These are phyloP conservation scores for Cosmia trapezina DNA, from an alignment of 2,888 invertebrate genomes.

Conservation along the genomic window DNA sequence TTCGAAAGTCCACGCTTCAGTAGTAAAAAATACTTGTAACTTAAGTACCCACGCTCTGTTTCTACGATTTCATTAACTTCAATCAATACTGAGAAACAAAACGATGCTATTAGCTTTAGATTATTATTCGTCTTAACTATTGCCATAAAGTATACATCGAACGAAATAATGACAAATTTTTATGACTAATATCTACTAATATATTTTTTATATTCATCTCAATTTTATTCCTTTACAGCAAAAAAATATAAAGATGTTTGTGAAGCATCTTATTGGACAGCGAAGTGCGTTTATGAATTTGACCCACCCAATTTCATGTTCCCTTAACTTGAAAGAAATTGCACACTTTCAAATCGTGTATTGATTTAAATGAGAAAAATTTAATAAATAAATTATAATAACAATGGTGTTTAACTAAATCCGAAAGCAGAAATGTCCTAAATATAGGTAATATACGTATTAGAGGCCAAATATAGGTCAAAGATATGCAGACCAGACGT, in stretches of 20 bases:
- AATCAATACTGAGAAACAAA: background rate
- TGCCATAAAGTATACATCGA: background rate
- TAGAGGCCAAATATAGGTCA: no score
- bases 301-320: constrained; percentile 75
- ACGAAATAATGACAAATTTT: background rate
- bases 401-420: constrained; percentile 9
- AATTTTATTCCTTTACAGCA: constrained; percentile 68
- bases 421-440: background rate
- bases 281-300: constrained; percentile 76
- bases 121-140: background rate
- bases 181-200: background rate
- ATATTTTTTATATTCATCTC: background rate
- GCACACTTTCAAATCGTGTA: background rate
- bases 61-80: background rate
- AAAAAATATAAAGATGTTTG: constrained; percentile 74
- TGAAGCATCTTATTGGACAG: constrained; percentile 76
- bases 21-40: no score
- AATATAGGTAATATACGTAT: background rate
- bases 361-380: constrained; percentile 5
- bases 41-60: background rate
- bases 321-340: constrained; percentile 55
- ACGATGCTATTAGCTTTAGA: background rate
- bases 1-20: background rate
- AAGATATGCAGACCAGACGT: background rate
- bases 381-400: constrained; percentile 1